A percentile compares a stretch with the other conserved stretches of the same genome.
Conservation (phyloP, 2,797 vertebrate genomes). For the Lutjanus argentimaculatus region DNA sequence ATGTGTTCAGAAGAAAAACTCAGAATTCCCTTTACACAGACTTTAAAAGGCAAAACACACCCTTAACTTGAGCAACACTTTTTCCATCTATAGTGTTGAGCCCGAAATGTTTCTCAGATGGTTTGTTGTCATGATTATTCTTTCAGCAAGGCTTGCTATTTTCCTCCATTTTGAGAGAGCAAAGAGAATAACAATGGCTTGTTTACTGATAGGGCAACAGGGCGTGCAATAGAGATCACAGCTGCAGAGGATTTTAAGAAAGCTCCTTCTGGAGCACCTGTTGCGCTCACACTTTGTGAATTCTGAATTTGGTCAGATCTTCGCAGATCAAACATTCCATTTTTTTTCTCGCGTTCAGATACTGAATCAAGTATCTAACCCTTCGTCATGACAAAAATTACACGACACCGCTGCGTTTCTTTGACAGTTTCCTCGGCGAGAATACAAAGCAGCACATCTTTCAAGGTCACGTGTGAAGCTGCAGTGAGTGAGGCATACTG, state of each 20-base stretch:
- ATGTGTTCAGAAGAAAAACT: no score
- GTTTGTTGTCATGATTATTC: neutral
- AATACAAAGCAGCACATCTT: neutral
- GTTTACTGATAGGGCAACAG: neutral
- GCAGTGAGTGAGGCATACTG: constrained; percentile 18
- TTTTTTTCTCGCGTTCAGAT: neutral
- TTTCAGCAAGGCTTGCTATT: neutral
- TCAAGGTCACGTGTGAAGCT: constrained; percentile 6
- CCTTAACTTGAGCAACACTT: neutral
- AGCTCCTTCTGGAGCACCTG: neutral
- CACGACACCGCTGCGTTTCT: neutral
- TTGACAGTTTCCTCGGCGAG: neutral
- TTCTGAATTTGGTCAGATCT: neutral
- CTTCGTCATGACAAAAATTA: neutral
- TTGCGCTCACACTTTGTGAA: neutral
- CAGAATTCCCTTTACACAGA: no score
- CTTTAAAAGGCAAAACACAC: neutral
- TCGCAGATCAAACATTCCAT: neutral
- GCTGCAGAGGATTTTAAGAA: neutral
- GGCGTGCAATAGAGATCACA: neutral
- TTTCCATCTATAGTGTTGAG: neutral
- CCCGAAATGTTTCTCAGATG: neutral
- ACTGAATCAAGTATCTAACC: neutral
- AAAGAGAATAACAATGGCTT: neutral
- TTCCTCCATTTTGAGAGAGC: neutral